These are phyloP conservation scores for Vireo altiloquus DNA, from an alignment of 2,113 vertebrate genomes.

Conservation along the genomic window DNA sequence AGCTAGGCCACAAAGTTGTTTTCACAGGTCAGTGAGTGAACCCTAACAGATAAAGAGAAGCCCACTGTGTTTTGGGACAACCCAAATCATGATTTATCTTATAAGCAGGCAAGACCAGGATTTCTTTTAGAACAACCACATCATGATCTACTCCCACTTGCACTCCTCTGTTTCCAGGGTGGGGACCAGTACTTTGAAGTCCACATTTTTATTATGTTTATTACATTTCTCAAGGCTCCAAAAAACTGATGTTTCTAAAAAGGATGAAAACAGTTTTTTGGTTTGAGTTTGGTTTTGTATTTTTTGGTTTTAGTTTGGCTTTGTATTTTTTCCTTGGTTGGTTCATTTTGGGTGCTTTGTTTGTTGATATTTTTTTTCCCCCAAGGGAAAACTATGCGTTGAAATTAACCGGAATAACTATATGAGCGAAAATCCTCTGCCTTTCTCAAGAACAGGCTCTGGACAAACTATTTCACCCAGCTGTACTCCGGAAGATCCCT, in stretches of 20 bases:
- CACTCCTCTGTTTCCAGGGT: not conserved
- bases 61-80: not conserved
- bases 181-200: not conserved
- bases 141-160: not conserved
- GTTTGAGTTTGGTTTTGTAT: not conserved
- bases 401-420: not conserved
- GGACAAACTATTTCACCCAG: conserved; percentile 5
- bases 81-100: not conserved
- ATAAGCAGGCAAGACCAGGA: not conserved
- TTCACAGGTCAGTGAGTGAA: not conserved
- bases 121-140: not conserved
- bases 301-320: not conserved
- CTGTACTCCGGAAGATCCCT: not conserved
- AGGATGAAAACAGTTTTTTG: not conserved
- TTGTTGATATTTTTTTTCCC: too few relatives aligned
- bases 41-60: not conserved
- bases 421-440: not conserved
- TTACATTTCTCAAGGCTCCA: not conserved
- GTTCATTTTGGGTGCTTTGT: not conserved
- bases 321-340: not conserved
- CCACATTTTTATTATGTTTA: not conserved
- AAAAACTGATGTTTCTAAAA: not conserved
- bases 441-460: not conserved
- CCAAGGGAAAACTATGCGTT: not conserved
- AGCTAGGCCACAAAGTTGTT: not conserved